phyloP scores from a whole-genome alignment of 2,888 invertebrate genomes.

The Glyphotaelius pellucidus region DNA sequence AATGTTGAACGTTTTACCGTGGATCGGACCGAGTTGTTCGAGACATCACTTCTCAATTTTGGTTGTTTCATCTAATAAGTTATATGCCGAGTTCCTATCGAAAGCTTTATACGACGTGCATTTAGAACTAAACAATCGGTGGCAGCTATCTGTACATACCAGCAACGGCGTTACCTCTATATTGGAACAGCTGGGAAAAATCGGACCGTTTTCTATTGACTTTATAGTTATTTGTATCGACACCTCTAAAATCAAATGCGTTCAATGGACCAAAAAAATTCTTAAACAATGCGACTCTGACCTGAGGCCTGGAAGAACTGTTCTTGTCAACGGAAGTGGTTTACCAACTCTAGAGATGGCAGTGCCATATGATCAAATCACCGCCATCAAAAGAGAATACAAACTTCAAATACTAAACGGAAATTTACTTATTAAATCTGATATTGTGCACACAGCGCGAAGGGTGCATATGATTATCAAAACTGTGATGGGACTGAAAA shows the following conservation, averaged over 20 bases:
- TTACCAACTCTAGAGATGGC: slow-evolving; percentile 73
- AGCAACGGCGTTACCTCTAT: slow-evolving; percentile 50
- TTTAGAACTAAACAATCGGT: slow-evolving; percentile 70
- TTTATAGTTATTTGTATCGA: slow-evolving; percentile 61
- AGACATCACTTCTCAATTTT: slow-evolving; percentile 72
- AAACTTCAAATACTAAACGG: slow-evolving; percentile 73
- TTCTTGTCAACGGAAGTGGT: slow-evolving; percentile 74
- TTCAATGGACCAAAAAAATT: slow-evolving; percentile 73
- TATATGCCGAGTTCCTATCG: slow-evolving; percentile 72
- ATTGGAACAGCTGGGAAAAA: slow-evolving; percentile 50
- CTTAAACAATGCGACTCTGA: slow-evolving; percentile 74
- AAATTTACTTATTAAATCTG: slow-evolving; percentile 71
- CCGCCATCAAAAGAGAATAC: slow-evolving; percentile 71
- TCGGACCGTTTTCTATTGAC: slow-evolving; percentile 59
- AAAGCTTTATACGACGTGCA: slow-evolving; percentile 72
- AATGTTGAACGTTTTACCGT: slow-evolving; percentile 69
- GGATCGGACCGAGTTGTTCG: slow-evolving; percentile 73
- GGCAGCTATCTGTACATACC: slow-evolving; percentile 72
- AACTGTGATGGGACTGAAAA: slow-evolving; percentile 73
- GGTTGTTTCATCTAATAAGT: slow-evolving; percentile 72
- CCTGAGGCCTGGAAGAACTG: slow-evolving; percentile 71
- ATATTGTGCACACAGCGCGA: slow-evolving; percentile 71
- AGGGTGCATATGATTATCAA: slow-evolving; percentile 73
- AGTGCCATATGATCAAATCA: slow-evolving; percentile 72
- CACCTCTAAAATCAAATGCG: slow-evolving; percentile 68